A percentile compares a stretch with the other conserved stretches of the same genome.
Conservation (phyloP, 2,888 invertebrate species). For the Philonicus albiceps region DNA sequence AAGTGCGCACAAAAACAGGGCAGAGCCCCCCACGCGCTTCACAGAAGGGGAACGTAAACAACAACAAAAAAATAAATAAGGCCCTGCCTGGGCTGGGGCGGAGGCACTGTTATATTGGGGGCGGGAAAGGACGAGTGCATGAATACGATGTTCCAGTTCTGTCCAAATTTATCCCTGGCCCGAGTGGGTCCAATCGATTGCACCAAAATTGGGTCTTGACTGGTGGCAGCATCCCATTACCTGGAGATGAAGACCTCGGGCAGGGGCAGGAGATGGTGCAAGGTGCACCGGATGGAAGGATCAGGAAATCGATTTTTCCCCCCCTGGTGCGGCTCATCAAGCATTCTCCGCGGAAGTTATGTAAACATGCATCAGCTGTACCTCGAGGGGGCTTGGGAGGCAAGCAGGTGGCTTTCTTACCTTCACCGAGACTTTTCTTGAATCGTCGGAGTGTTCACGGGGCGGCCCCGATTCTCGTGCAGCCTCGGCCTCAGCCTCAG, state of each 20-base stretch:
- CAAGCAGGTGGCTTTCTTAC: not conserved
- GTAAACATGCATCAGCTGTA: not conserved
- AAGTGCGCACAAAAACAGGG: not conserved
- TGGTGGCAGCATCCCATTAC: not conserved
- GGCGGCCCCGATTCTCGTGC: not conserved
- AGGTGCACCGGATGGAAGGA: not conserved
- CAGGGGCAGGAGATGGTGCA: not conserved
- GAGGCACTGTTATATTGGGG: not conserved
- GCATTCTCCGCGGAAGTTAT: not conserved
- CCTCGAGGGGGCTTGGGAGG: not conserved
- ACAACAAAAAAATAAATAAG: not conserved
- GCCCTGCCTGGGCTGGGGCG: not conserved
- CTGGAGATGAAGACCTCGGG: not conserved
- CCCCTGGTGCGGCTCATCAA: not conserved
- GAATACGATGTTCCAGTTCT: not conserved
- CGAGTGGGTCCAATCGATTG: not conserved
- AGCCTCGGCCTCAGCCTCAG: not conserved
- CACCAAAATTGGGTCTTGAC: not conserved
- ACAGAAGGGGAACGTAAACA: not conserved
- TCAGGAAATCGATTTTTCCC: slow-evolving; percentile 20
- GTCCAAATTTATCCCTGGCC: not conserved
- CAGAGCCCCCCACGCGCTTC: not conserved
- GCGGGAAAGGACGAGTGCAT: not conserved
- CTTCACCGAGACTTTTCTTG: not conserved
- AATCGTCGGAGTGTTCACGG: not conserved